These are phyloP conservation scores for Thaumetopoea pityocampa DNA, from an alignment of 1,140 invertebrate species.

Conservation along the genomic window DNA sequence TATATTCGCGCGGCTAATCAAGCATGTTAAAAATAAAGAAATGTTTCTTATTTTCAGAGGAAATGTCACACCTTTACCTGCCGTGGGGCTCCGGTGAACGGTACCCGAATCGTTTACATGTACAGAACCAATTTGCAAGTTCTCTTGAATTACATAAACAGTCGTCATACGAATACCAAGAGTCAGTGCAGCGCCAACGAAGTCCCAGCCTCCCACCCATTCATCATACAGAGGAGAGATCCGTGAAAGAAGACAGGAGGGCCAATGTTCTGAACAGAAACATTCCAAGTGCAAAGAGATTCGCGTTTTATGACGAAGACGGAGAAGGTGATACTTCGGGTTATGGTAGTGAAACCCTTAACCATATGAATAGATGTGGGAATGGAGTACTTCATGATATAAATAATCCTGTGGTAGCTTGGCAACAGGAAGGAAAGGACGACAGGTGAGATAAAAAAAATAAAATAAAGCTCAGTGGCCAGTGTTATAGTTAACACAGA, in stretches of 20 bases:
- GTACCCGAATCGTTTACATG: constrained; percentile 58
- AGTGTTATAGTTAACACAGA: too few relatives aligned
- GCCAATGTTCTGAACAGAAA: constrained; percentile 50
- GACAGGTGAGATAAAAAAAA: constrained; percentile 33
- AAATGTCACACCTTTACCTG: constrained; percentile 67
- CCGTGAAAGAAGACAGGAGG: constrained; percentile 38
- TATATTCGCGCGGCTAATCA: too few relatives aligned
- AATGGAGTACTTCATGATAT: constrained; percentile 34
- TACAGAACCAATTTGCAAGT: constrained; percentile 68
- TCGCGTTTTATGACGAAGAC: constrained; percentile 76
- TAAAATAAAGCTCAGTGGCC: too few relatives aligned
- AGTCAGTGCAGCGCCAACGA: constrained; percentile 64
- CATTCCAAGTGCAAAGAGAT: constrained; percentile 58
- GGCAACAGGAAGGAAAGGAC: constrained; percentile 51
- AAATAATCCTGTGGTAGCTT: constrained; percentile 45
- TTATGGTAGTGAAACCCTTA: constrained; percentile 82
- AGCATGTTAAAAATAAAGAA: constrained; percentile 14
- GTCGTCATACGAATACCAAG: constrained; percentile 61
- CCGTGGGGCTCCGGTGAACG: constrained; percentile 63
- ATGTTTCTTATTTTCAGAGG: constrained; percentile 46
- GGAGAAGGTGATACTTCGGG: constrained; percentile 83
- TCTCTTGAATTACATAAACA: constrained; percentile 68
- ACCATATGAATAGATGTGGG: constrained; percentile 53
- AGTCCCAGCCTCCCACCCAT: constrained; percentile 80
- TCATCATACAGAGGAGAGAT: constrained; percentile 62